Evolutionary conservation across 2,797 vertebrate species (phyloP).

Genomic region (Iguana delicatissima): DNA sequence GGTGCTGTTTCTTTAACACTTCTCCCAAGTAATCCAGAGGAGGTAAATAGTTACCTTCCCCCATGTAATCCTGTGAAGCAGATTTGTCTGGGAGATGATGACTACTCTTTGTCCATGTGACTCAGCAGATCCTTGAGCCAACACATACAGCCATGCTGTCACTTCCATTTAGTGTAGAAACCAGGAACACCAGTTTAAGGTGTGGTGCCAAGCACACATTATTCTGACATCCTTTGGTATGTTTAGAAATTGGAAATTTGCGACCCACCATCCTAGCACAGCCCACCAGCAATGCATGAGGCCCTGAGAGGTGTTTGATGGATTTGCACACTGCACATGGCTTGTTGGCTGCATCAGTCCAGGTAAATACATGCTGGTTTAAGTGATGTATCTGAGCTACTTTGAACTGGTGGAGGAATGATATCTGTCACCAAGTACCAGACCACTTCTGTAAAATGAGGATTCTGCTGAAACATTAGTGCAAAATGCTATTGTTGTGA

Average conservation of each 20-base stretch:
- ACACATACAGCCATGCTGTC: too few species aligned
- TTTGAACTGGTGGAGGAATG: not conserved
- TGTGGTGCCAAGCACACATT: not conserved
- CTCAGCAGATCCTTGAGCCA: not conserved
- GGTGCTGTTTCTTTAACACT: not conserved
- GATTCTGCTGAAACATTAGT: not conserved
- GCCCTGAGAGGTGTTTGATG: not conserved
- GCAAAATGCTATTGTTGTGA: constrained; percentile 32
- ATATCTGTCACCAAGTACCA: not conserved
- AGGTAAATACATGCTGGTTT: not conserved
- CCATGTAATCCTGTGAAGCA: not conserved
- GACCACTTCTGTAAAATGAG: not conserved
- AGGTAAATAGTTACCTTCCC: not conserved
- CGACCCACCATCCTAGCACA: not conserved
- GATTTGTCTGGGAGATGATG: not conserved
- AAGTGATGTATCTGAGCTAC: not conserved
- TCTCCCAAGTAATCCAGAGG: not conserved
- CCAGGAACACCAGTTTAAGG: not conserved
- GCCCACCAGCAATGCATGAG: not conserved
- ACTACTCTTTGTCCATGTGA: not conserved
- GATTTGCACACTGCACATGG: not conserved
- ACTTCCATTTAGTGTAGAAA: not conserved
- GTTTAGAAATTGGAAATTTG: not conserved
- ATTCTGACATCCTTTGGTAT: not conserved
- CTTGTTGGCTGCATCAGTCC: not conserved